Conservation (phyloP, 2,888 invertebrate genomes). For the Protonemura montana region DNA sequence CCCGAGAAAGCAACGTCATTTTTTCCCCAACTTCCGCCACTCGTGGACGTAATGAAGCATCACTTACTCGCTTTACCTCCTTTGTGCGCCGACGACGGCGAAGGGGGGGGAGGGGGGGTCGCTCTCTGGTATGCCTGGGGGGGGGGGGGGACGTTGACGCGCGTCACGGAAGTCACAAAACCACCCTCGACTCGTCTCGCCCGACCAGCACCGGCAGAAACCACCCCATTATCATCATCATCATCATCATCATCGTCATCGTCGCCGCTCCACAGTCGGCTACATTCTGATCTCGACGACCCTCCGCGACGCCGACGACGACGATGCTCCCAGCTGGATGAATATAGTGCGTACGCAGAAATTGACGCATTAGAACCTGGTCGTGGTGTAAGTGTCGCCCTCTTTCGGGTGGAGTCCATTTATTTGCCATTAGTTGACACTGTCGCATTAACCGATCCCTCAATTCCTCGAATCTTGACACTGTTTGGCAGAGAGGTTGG, state of each 20-base stretch:
- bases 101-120: constrained; percentile 7
- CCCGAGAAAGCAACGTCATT: constrained; percentile 27
- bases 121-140: neutral
- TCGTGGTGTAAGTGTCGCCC: neutral
- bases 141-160: constrained; percentile 45
- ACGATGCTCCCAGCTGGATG: neutral
- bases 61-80: constrained; percentile 48
- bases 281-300: constrained; percentile 28
- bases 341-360: neutral
- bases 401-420: neutral
- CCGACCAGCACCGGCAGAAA: constrained; percentile 41
- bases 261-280: neutral
- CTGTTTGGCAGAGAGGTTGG: too few relatives aligned
- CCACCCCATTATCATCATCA: constrained; percentile 40
- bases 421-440: neutral
- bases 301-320: neutral
- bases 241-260: constrained; percentile 34
- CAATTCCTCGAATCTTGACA: too few relatives aligned
- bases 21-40: constrained; percentile 45
- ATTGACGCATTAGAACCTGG: neutral
- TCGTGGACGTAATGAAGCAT: constrained; percentile 48
- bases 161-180: constrained; percentile 44
- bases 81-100: constrained; percentile 37
- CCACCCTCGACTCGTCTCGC: constrained; percentile 41
- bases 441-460: too few relatives aligned